Evolutionary conservation across 2,113 vertebrate genomes (phyloP).

Genomic region (Jacana jacana): DNA sequence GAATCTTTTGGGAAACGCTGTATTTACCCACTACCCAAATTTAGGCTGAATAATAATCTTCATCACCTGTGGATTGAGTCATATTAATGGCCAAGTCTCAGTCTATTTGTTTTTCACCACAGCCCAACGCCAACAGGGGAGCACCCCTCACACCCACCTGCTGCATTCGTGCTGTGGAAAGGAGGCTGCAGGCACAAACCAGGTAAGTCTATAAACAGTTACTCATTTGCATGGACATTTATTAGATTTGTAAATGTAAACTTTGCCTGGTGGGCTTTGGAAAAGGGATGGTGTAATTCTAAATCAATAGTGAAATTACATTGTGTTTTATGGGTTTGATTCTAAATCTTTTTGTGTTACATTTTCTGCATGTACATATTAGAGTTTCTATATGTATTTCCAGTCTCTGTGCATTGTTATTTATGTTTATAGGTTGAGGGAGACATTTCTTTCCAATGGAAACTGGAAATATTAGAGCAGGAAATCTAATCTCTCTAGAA

Average conservation of each 20-base stretch:
- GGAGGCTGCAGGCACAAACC: neutral
- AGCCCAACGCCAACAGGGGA: neutral
- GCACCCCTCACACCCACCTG: neutral
- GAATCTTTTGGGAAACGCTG: neutral
- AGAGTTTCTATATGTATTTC: neutral
- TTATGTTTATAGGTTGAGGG: neutral
- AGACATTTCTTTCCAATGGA: neutral
- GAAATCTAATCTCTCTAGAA: conserved; percentile 7
- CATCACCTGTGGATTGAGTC: neutral
- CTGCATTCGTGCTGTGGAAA: neutral
- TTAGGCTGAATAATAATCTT: neutral
- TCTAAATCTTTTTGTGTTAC: neutral
- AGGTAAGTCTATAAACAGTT: neutral
- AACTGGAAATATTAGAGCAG: neutral
- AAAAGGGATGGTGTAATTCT: neutral
- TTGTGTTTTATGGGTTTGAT: neutral
- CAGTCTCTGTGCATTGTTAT: neutral
- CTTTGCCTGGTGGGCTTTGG: neutral
- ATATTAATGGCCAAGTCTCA: neutral
- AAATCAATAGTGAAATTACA: neutral
- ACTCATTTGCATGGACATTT: neutral
- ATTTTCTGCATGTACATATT: neutral
- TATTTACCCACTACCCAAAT: neutral
- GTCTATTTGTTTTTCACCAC: neutral
- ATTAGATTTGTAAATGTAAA: neutral